Percentiles rank a stretch among this genome's conserved stretches.
Conservation (phyloP, 2,113 vertebrate species). For the Anarrhichthys ocellatus region DNA sequence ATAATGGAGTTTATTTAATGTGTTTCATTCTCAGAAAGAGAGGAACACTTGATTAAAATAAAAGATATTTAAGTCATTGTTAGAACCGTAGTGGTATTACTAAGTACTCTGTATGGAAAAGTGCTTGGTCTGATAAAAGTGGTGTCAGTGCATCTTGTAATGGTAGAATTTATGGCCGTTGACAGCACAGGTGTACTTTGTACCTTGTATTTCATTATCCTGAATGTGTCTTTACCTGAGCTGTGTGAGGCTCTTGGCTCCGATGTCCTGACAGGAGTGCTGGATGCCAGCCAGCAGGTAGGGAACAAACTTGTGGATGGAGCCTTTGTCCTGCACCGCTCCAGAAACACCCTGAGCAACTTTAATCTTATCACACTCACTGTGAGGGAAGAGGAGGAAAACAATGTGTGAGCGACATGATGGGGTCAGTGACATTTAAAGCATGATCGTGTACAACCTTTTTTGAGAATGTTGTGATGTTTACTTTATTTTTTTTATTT, state of each 20-base stretch:
- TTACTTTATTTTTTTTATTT: background rate
- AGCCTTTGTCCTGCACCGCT: conserved; percentile 97
- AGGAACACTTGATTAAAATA: background rate
- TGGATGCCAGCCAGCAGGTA: conserved; percentile 97
- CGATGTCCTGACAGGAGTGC: conserved; percentile 98
- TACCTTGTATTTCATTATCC: background rate
- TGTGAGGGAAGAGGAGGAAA: conserved; percentile 70
- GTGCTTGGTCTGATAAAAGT: background rate
- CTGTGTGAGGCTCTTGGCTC: conserved; percentile 95
- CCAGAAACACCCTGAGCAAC: conserved; percentile 98
- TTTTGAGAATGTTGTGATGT: background rate
- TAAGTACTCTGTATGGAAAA: background rate
- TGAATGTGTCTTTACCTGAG: conserved; percentile 85
- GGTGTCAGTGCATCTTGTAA: background rate
- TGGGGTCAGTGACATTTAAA: background rate
- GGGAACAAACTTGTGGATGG: conserved; percentile 97
- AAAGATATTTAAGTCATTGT: too few relatives aligned
- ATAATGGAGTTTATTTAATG: too few relatives aligned
- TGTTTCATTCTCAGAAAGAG: too few relatives aligned
- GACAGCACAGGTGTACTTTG: background rate
- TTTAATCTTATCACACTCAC: conserved; percentile 98
- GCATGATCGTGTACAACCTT: background rate
- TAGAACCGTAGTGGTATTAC: background rate
- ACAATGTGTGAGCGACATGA: background rate
- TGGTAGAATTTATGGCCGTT: background rate